Conservation (phyloP, 2,113 vertebrate species). For the Gasterosteus nipponicus region DNA sequence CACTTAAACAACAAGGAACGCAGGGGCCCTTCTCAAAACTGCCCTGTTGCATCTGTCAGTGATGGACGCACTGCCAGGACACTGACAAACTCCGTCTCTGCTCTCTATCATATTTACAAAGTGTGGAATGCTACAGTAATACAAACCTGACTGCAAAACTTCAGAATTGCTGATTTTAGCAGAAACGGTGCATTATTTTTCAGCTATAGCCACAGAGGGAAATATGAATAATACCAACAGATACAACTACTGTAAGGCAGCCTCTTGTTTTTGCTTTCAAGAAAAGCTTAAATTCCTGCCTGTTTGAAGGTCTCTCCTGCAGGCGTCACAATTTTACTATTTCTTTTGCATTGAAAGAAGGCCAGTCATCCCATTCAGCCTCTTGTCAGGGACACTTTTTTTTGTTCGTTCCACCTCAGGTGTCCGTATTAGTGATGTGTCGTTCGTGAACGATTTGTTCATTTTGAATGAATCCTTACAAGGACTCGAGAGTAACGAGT, state of each 20-base stretch:
- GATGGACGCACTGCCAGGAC: background rate
- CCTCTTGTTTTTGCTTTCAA: background rate
- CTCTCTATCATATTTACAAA: background rate
- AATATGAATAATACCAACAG: background rate
- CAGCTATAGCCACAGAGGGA: background rate
- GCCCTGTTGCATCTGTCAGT: slow-evolving; percentile 13
- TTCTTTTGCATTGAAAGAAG: background rate
- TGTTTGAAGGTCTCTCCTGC: background rate
- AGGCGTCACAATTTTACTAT: background rate
- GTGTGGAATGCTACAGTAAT: background rate
- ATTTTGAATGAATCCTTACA: too few species aligned
- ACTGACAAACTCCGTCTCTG: background rate
- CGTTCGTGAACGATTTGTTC: too few species aligned
- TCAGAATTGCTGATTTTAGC: background rate
- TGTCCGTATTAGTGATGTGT: too few species aligned
- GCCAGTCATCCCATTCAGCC: background rate
- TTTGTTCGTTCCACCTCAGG: background rate
- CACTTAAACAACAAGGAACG: slow-evolving; percentile 10
- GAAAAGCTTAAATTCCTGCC: background rate
- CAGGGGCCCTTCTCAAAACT: slow-evolving; percentile 7
- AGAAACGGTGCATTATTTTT: background rate
- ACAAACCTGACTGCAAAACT: background rate
- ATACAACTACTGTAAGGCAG: background rate
- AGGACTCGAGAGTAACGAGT: too few species aligned
- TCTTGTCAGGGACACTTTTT: background rate